Percentiles rank a stretch among this genome's conserved stretches.
These are phyloP conservation scores for Amphiprion percula DNA, from an alignment of 2,113 vertebrate species.

Conservation along the genomic window DNA sequence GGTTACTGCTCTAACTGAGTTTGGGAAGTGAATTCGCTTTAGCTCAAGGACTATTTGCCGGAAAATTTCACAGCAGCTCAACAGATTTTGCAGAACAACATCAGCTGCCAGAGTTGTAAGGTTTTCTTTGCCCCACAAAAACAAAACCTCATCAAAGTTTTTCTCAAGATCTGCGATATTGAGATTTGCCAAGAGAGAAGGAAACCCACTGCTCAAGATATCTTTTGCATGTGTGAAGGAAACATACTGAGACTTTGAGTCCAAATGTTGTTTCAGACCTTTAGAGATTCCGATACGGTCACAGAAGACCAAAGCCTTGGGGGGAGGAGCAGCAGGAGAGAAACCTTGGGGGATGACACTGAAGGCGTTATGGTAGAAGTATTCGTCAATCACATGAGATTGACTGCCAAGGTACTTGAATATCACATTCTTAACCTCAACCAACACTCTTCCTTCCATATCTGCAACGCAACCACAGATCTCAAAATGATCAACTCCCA, in stretches of 20 bases:
- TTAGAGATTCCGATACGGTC: constrained; percentile 84
- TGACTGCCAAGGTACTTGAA: constrained; percentile 80
- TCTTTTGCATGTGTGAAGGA: constrained; percentile 70
- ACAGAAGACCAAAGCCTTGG: constrained; percentile 85
- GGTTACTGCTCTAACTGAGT: constrained; percentile 85
- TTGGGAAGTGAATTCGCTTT: constrained; percentile 67
- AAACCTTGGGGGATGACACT: constrained; percentile 53
- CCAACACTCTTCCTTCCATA: constrained; percentile 83
- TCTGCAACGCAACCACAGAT: constrained; percentile 89
- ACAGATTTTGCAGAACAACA: constrained; percentile 76
- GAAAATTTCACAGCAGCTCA: constrained; percentile 86
- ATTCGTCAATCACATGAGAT: constrained; percentile 80
- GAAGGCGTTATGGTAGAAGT: constrained; percentile 87
- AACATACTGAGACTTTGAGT: constrained; percentile 80
- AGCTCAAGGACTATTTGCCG: constrained; percentile 85
- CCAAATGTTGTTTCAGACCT: constrained; percentile 80
- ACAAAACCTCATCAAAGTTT: constrained; percentile 86
- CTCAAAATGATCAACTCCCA: constrained; percentile 79
- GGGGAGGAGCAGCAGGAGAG: constrained; percentile 37
- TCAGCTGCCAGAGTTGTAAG: constrained; percentile 70
- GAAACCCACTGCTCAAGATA: constrained; percentile 54
- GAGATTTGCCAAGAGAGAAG: constrained; percentile 55
- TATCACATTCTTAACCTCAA: constrained; percentile 83
- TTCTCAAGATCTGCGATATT: constrained; percentile 69
- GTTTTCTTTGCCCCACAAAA: constrained; percentile 88